phyloP scores from a whole-genome alignment of 2,888 invertebrate genomes.

The Muschampia plurimacula region DNA sequence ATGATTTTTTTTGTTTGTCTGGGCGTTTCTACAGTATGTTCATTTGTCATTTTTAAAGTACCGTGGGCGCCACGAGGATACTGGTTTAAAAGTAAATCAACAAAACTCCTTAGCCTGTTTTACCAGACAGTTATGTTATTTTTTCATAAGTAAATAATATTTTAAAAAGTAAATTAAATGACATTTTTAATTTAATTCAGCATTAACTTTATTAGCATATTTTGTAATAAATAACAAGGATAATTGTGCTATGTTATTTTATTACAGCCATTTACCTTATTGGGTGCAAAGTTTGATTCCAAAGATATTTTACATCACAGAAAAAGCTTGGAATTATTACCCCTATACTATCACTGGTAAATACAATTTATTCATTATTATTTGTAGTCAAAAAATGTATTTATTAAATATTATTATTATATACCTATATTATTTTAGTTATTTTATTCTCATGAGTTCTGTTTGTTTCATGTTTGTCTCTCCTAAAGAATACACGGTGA shows the following conservation, averaged over 20 bases:
- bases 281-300: slow-evolving; percentile 96
- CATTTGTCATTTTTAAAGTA: too few species aligned
- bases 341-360: slow-evolving; percentile 94
- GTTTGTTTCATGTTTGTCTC: slow-evolving; percentile 60
- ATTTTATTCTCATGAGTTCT: not conserved
- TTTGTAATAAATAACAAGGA: not conserved
- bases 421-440: not conserved
- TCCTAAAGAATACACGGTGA: slow-evolving; percentile 90
- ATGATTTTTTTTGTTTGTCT: too few species aligned
- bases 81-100: too few species aligned
- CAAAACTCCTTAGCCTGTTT: too few species aligned
- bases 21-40: too few species aligned
- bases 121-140: too few species aligned
- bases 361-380: not conserved
- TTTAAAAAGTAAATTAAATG: too few species aligned
- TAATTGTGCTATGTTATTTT: slow-evolving; percentile 33
- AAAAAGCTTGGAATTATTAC: slow-evolving; percentile 98
- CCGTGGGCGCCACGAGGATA: too few species aligned
- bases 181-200: too few species aligned
- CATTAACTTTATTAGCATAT: not conserved
- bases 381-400: not conserved
- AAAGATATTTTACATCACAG: slow-evolving; percentile 96
- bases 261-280: slow-evolving; percentile 93
- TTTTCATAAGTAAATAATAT: too few species aligned
- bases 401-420: too few species aligned